phyloP scores from a whole-genome alignment of 2,113 vertebrate genomes.

The Entomyzon cyanotis region DNA sequence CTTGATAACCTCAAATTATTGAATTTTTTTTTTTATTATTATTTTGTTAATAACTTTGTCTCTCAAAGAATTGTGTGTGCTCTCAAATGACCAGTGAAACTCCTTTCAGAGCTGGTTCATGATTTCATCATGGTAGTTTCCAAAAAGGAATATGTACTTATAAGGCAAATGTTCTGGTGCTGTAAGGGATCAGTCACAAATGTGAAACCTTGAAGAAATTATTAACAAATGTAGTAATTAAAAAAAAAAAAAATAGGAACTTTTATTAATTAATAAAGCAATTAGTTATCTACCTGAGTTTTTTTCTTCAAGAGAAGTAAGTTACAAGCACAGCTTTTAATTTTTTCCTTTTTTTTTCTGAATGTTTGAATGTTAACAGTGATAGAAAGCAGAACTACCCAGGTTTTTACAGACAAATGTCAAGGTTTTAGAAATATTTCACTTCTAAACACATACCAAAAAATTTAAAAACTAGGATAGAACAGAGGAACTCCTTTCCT shows the following conservation, averaged over 20 bases:
- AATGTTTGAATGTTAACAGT: background rate
- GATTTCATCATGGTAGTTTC: background rate
- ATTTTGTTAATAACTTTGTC: background rate
- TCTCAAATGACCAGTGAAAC: background rate
- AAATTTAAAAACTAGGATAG: accelerated
- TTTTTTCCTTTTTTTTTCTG: background rate
- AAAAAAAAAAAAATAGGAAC: background rate
- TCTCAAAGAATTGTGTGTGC: background rate
- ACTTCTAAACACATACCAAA: background rate
- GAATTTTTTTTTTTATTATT: background rate
- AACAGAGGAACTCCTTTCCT: accelerated
- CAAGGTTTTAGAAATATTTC: background rate
- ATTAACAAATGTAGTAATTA: background rate
- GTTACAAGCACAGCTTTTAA: background rate
- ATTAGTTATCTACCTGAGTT: background rate
- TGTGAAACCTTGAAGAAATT: background rate
- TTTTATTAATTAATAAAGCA: background rate
- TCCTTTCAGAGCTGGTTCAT: background rate
- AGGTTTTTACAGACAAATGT: background rate
- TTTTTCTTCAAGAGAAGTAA: background rate
- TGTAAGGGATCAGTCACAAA: background rate
- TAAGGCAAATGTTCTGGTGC: background rate
- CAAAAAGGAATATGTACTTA: background rate
- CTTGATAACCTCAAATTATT: background rate
- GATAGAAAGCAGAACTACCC: background rate